Evolutionary conservation across 2,888 invertebrate genomes (phyloP), one percentile per base, ranked within the genome.

Genomic region (Pyralis farinalis): DNA sequence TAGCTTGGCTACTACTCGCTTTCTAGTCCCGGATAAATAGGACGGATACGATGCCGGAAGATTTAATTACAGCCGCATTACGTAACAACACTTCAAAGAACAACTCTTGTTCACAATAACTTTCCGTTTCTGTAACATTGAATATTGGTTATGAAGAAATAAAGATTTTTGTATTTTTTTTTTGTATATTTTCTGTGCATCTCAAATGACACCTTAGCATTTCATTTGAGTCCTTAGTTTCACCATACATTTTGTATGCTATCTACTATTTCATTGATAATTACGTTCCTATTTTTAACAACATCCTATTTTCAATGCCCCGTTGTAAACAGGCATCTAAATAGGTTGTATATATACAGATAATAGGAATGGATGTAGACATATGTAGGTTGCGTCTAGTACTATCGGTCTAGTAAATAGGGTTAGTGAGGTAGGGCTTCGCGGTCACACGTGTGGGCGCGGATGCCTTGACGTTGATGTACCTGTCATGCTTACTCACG

Each of bases 341-440:
- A n/a, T n/a, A n/a, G n/a, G n/a, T n/a, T n/a, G n/a, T n/a, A n/a
- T n/a, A n/a, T n/a, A n/a, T n/a, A n/a, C n/a, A n/a, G n/a, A 34
- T 33, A 22, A 22, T 34, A 57, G 71, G 62, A 65, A 67, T 67
- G 63, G 53, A 62, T 49, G 55, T 16, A 16, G 4, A 16, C 16
- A 16, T 31, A 32, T 25, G 12, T 31, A 20, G 63, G 58, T 47
- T 58, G 52, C 51, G 45, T 47, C 53, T 66, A 60, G 61, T 59
- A 59, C 48, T 67, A 64, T 61, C 66, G 59, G 60, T 64, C 63
- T 66, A 56, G 67, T 63, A 82, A 82, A 84, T 78, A 82, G 76
- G 80, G 75, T 84, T 83, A 83, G 62, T 58, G 51, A 61, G 55
- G 63, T 82, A 80, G 52, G 83, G 83, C 83, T 84, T 85, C 83